These are phyloP conservation scores for Hippocampus barbouri DNA, from an alignment of 2,113 vertebrate species.

Conservation along the genomic window DNA sequence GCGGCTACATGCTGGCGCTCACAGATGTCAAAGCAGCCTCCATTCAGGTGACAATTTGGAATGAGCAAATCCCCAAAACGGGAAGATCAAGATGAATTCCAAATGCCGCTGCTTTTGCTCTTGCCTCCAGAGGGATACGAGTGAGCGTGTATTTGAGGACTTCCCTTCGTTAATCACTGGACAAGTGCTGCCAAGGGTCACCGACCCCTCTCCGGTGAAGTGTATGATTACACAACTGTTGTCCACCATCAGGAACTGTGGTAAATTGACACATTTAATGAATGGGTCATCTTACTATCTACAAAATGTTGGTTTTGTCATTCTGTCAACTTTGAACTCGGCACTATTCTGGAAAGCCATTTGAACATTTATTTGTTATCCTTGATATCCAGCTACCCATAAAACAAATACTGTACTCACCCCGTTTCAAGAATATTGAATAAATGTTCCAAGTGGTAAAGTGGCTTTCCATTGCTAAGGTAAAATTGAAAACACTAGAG, in stretches of 20 bases:
- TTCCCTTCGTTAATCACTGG: constrained; percentile 88
- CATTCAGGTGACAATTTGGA: constrained; percentile 81
- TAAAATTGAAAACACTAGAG: neutral
- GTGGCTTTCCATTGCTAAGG: too few relatives aligned
- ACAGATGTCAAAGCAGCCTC: constrained; percentile 81
- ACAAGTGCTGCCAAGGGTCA: constrained; percentile 88
- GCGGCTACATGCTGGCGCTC: constrained; percentile 88
- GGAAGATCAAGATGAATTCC: neutral
- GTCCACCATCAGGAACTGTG: constrained; percentile 84
- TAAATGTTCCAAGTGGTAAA: neutral
- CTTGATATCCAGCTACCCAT: neutral
- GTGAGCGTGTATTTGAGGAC: constrained; percentile 79
- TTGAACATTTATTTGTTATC: neutral
- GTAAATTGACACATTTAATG: constrained; percentile 65
- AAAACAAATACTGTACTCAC: too few relatives aligned
- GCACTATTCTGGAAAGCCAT: neutral
- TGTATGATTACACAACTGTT: constrained; percentile 89
- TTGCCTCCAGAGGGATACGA: constrained; percentile 43
- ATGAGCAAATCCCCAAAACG: constrained; percentile 64
- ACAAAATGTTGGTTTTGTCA: too few relatives aligned
- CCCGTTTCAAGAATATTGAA: too few relatives aligned
- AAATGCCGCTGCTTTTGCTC: neutral
- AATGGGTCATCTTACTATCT: neutral
- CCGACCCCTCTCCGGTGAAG: constrained; percentile 85
- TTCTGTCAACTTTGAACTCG: too few relatives aligned